phyloP scores from a whole-genome alignment of 2,113 vertebrate species.

The Passer domesticus region DNA sequence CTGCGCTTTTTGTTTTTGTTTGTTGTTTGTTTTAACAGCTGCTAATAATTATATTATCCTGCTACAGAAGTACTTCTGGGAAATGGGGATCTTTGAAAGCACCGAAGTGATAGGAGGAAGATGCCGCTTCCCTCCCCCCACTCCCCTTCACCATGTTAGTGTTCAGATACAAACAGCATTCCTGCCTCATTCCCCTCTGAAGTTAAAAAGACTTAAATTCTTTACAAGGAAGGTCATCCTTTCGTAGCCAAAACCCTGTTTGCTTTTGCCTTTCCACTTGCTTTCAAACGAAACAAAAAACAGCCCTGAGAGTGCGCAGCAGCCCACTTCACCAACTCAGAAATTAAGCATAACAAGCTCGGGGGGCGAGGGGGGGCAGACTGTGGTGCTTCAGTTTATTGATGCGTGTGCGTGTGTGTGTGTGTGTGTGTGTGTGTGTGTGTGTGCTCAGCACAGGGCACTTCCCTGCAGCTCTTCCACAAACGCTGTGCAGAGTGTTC shows the following conservation, averaged over 20 bases:
- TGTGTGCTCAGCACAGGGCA: not conserved
- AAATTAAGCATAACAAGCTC: conserved; percentile 66
- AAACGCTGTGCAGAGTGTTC: conserved; percentile 25
- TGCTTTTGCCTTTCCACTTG: conserved; percentile 77
- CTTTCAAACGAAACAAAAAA: conserved; percentile 67
- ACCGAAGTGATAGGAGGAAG: not conserved
- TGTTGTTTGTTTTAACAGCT: conserved; percentile 64
- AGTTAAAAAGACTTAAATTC: conserved; percentile 79
- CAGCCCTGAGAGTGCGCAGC: conserved; percentile 30
- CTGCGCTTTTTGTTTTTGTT: conserved; percentile 27
- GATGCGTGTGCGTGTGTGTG: too few species aligned
- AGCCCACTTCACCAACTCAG: conserved; percentile 59
- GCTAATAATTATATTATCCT: conserved; percentile 64
- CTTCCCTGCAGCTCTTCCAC: conserved; percentile 61
- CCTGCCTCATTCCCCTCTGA: conserved; percentile 66
- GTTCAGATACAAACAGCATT: conserved; percentile 72
- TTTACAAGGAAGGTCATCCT: conserved; percentile 79
- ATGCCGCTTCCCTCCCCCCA: conserved; percentile 18
- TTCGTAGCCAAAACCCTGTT: conserved; percentile 75
- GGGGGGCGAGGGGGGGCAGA: not conserved
- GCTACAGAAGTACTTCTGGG: conserved; percentile 34
- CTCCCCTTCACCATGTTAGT: conserved; percentile 44
- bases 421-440: not conserved
- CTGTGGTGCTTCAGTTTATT: not conserved
- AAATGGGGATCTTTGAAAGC: conserved; percentile 38